Evolutionary conservation across 2,113 vertebrate genomes (phyloP).

Genomic region (Anser cygnoides): DNA sequence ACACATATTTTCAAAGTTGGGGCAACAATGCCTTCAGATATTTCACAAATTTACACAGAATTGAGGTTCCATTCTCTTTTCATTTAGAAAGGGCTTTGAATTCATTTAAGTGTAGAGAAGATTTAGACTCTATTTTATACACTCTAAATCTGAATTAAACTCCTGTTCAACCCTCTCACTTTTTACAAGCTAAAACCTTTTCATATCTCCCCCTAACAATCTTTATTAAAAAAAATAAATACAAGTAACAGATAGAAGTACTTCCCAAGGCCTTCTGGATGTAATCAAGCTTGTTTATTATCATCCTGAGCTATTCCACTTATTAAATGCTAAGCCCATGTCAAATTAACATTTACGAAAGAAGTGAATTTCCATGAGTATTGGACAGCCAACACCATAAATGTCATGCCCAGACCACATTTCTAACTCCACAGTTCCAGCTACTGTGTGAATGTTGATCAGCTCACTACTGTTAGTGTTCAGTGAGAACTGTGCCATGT

Average conservation of each 20-base stretch:
- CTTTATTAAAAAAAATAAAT: neutral
- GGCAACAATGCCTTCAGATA: neutral
- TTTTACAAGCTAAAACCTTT: neutral
- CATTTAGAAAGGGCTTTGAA: neutral
- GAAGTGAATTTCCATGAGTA: neutral
- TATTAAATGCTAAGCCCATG: constrained; percentile 18
- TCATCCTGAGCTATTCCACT: constrained; percentile 23
- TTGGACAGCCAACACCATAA: constrained; percentile 5
- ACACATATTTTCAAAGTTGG: neutral
- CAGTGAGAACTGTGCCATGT: neutral
- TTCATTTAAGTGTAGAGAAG: neutral
- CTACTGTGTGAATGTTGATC: neutral
- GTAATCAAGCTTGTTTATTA: neutral
- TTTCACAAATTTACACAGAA: neutral
- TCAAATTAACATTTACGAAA: constrained; percentile 37
- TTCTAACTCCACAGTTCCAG: neutral
- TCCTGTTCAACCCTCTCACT: neutral
- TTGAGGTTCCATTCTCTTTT: neutral
- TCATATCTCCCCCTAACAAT: neutral
- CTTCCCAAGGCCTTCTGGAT: neutral
- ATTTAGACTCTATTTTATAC: neutral
- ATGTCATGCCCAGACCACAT: constrained; percentile 5
- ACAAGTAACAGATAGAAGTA: neutral
- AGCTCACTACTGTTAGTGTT: neutral
- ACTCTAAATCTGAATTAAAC: neutral